Conservation (phyloP, 2,888 invertebrate species). For the Allolobophora icterica region DNA sequence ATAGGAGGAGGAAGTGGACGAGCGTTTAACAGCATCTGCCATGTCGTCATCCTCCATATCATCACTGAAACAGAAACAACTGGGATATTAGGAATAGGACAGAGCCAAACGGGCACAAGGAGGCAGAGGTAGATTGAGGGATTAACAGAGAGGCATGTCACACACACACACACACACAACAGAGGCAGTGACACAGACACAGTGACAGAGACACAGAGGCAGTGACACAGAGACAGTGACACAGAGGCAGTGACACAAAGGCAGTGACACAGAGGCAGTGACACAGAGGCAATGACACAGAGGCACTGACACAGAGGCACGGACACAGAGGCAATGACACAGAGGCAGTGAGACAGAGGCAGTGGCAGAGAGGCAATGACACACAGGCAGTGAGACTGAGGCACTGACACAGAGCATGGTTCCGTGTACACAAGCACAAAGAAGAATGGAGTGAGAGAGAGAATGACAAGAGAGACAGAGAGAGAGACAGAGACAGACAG, state of each 20-base stretch:
- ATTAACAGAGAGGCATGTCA: neutral
- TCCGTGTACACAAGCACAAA: too few species aligned
- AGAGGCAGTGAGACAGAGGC: too few species aligned
- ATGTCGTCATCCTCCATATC: neutral
- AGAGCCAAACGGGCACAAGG: neutral
- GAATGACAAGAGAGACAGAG: neutral
- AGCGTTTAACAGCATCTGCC: neutral
- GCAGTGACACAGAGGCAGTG: neutral
- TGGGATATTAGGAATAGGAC: neutral
- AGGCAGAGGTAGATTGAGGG: neutral
- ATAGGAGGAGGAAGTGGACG: neutral
- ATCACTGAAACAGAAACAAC: neutral
- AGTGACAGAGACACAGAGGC: too few species aligned
- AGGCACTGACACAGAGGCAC: neutral
- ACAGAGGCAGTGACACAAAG: neutral
- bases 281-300: neutral
- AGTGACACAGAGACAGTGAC: neutral
- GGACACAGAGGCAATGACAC: too few species aligned
- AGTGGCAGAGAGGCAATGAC: too few species aligned
- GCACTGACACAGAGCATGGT: too few species aligned
- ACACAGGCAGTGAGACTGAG: too few species aligned
- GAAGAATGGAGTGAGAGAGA: too few species aligned
- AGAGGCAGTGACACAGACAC: too few species aligned
- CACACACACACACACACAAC: too few species aligned
- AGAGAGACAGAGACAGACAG: neutral